Percentiles rank a stretch among this genome's conserved stretches.
phyloP scores from a whole-genome alignment of 2,797 vertebrate genomes.

The Salmo trutta region DNA sequence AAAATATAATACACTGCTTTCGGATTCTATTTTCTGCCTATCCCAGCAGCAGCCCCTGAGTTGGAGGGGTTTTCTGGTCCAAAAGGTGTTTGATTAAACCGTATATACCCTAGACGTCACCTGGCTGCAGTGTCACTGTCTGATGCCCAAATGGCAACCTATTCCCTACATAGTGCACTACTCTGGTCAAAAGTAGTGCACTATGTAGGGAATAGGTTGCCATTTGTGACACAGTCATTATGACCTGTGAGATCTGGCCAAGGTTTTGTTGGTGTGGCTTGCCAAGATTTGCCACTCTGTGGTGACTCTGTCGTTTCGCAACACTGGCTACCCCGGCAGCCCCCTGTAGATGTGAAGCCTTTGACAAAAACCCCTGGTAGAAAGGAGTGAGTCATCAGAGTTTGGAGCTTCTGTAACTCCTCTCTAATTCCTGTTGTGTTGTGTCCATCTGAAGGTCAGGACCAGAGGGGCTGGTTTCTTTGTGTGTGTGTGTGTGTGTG shows the following conservation, averaged over 20 bases:
- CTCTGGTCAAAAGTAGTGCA: neutral
- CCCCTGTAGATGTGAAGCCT: conserved; percentile 31
- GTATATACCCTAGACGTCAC: conserved; percentile 30
- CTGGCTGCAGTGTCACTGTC: conserved; percentile 13
- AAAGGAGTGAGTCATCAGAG: conserved; percentile 35
- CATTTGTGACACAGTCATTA: conserved; percentile 1
- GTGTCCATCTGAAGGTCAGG: conserved; percentile 12
- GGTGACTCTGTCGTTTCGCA: conserved; percentile 25
- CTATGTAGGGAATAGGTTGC: neutral
- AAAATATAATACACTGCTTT: conserved; percentile 18
- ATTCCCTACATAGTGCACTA: neutral
- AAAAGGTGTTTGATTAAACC: conserved; percentile 52
- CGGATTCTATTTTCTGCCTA: conserved; percentile 21
- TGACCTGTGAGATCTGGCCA: conserved; percentile 49
- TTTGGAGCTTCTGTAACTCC: conserved; percentile 21
- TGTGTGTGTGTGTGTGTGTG: neutral
- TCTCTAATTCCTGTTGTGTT: conserved; percentile 22
- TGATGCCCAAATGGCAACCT: neutral
- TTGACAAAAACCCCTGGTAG: conserved; percentile 34
- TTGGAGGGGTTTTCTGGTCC: conserved; percentile 19
- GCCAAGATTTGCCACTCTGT: conserved; percentile 27
- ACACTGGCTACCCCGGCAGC: conserved; percentile 38
- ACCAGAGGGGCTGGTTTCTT: neutral
- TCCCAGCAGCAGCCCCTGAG: conserved; percentile 24
- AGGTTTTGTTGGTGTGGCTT: conserved; percentile 38